Base-by-base conservation (phyloP, 2,113 vertebrate genomes). In the Poicephalus gulielmi region DNA sequence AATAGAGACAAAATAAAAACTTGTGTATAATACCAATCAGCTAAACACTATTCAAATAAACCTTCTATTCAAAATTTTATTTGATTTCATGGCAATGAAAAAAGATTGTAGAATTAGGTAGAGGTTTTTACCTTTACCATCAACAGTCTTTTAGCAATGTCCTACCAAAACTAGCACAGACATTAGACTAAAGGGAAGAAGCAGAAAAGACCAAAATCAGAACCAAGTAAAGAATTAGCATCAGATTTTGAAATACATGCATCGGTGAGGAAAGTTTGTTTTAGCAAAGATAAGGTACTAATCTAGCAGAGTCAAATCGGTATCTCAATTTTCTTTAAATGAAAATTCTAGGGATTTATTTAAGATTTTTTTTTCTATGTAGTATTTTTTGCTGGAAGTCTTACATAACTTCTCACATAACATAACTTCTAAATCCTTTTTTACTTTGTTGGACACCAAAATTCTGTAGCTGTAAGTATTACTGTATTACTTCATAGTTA, bases 1-100 rank as follows among this genome's bases (percentile, higher is more conserved):
- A 94, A 95, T 92, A 97, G 93, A 97, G 90, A 76, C 66, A 95
- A 97, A 96, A 95, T 83, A 92, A 96, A 87, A 71, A 17, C 25
- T 90, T 47, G 43, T 50, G 53, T 95, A 73, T 94, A 95, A 90
- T 93, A 93, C 59, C 81, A 96, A 83, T 95, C 91, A 97, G 49
- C 28, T 87, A 92, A 85, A 64, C 71, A 97, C 13, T 79, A 96
- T 94, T 97, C 86, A 97, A 96, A 95, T 95, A 82, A 90, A 47
- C 22, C 43, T 95, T 90, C 59, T 92, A 62, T 94, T 96, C 69
- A 95, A 94, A 96, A 82, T 94, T 49, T 41, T 96, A 88, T 94
- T 95, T 47, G 7, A 94, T 96, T 92, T 96, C 25, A 92, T 88
- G 59, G 23, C 24, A 94, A 93, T 73, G 31, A 86, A 86, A 95